These are phyloP conservation scores for Rapana venosa DNA, from an alignment of 2,888 invertebrate species.

Conservation along the genomic window DNA sequence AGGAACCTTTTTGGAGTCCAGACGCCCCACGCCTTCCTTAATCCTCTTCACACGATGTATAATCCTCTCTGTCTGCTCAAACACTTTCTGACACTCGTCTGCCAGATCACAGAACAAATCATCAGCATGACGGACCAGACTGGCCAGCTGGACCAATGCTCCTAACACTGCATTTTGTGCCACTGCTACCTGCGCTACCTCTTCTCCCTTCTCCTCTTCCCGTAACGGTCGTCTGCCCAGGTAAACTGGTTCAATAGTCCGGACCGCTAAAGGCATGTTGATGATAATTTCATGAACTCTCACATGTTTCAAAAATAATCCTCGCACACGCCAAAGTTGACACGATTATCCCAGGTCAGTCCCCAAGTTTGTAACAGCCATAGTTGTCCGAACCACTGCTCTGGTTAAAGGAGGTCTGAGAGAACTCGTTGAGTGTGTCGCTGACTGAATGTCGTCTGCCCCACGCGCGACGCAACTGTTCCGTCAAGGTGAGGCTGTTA, in stretches of 20 bases:
- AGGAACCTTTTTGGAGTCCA: slow-evolving; percentile 68
- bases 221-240: slow-evolving; percentile 61
- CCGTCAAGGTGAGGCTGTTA: slow-evolving; percentile 45
- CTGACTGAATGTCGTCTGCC: slow-evolving; percentile 7
- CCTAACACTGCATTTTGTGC: slow-evolving; percentile 67
- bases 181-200: slow-evolving; percentile 58
- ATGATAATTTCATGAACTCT: background rate
- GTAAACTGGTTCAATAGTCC: slow-evolving; percentile 64
- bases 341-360: slow-evolving; percentile 1
- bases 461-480: slow-evolving; percentile 33
- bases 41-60: slow-evolving; percentile 51
- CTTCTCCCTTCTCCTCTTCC: slow-evolving; percentile 56
- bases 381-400: background rate
- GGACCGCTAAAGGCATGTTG: slow-evolving; percentile 66
- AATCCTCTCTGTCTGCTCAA: slow-evolving; percentile 61
- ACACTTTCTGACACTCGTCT: slow-evolving; percentile 71
- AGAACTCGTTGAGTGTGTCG: background rate
- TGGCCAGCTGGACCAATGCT: slow-evolving; percentile 69
- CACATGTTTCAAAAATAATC: slow-evolving; percentile 15
- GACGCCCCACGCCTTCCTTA: slow-evolving; percentile 39
- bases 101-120: slow-evolving; percentile 72
- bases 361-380: background rate
- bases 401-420: background rate
- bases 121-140: slow-evolving; percentile 72
- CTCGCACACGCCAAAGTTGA: background rate